These are phyloP conservation scores for Euproctis similis DNA, from an alignment of 2,888 invertebrate species.

Conservation along the genomic window DNA sequence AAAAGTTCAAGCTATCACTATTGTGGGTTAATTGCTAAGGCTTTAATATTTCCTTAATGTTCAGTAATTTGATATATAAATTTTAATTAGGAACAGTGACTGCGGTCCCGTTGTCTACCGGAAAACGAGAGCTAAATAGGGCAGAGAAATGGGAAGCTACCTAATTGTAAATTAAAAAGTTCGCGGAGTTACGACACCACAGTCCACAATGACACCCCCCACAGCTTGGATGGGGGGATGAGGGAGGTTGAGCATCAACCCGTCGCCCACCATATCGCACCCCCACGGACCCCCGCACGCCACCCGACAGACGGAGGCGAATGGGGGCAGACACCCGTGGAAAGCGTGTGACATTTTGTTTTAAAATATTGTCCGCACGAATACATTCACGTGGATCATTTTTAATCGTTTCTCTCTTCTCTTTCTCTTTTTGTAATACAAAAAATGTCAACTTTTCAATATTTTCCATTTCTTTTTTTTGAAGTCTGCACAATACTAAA, in stretches of 20 bases:
- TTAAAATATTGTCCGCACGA: slow-evolving; percentile 75
- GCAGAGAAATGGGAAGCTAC: slow-evolving; percentile 76
- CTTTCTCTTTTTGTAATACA: slow-evolving; percentile 36
- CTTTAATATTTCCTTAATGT: slow-evolving; percentile 39
- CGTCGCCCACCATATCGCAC: slow-evolving; percentile 24
- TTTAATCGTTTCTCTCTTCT: slow-evolving; percentile 62
- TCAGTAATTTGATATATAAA: slow-evolving; percentile 66
- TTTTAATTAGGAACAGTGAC: slow-evolving; percentile 63
- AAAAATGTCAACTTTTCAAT: slow-evolving; percentile 25
- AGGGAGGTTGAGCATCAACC: slow-evolving; percentile 28
- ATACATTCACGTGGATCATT: slow-evolving; percentile 72
- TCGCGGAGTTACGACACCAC: slow-evolving; percentile 76
- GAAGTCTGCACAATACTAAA: background rate
- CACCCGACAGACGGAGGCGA: slow-evolving; percentile 28
- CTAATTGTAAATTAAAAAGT: slow-evolving; percentile 77
- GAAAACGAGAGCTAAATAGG: slow-evolving; percentile 75
- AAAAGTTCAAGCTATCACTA: too few species aligned
- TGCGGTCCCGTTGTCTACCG: slow-evolving; percentile 54
- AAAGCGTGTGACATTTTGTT: slow-evolving; percentile 76
- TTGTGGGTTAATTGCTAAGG: too few species aligned
- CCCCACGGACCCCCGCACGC: slow-evolving; percentile 17
- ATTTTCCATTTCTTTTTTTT: slow-evolving; percentile 15
- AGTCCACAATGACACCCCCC: slow-evolving; percentile 75
- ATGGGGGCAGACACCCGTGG: slow-evolving; percentile 63
- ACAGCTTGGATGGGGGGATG: slow-evolving; percentile 38